A percentile compares a stretch with the other conserved stretches of the same genome.
Evolutionary conservation across 2,888 invertebrate species (phyloP).

Genomic region (Troides helena): DNA sequence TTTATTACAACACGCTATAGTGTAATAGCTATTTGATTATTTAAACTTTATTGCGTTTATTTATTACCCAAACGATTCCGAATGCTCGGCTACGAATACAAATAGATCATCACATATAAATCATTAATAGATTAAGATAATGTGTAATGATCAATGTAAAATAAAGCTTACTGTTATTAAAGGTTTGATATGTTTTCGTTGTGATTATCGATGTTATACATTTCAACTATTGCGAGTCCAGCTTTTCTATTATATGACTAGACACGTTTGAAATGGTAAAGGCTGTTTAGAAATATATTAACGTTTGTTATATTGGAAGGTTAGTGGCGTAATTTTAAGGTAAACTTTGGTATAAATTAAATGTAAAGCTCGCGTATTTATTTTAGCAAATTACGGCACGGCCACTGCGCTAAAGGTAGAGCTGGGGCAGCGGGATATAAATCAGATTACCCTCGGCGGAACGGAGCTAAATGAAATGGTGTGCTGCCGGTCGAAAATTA

Average conservation of each 20-base stretch:
- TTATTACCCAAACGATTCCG: background rate
- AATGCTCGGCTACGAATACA: no score
- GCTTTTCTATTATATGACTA: no score
- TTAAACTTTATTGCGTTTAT: background rate
- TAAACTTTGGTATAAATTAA: slow-evolving; percentile 8
- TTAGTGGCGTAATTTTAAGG: background rate
- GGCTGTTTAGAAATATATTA: background rate
- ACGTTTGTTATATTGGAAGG: background rate
- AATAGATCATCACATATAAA: no score
- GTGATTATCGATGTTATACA: no score
- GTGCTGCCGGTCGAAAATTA: slow-evolving; percentile 55
- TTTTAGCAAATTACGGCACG: slow-evolving; percentile 54
- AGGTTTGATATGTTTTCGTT: no score
- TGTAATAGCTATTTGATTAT: background rate
- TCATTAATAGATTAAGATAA: no score
- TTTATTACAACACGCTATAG: background rate
- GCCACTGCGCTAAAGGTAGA: slow-evolving; percentile 49
- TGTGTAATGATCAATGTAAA: no score
- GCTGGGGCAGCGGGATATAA: slow-evolving; percentile 57
- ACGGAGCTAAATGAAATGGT: slow-evolving; percentile 59
- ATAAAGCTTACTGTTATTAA: no score
- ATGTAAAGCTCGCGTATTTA: slow-evolving; percentile 39
- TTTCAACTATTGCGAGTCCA: no score
- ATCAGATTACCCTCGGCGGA: slow-evolving; percentile 59
- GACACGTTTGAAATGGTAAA: background rate